Base-by-base conservation (phyloP, 2,888 invertebrate genomes). In the Vandiemenella viatica region DNA sequence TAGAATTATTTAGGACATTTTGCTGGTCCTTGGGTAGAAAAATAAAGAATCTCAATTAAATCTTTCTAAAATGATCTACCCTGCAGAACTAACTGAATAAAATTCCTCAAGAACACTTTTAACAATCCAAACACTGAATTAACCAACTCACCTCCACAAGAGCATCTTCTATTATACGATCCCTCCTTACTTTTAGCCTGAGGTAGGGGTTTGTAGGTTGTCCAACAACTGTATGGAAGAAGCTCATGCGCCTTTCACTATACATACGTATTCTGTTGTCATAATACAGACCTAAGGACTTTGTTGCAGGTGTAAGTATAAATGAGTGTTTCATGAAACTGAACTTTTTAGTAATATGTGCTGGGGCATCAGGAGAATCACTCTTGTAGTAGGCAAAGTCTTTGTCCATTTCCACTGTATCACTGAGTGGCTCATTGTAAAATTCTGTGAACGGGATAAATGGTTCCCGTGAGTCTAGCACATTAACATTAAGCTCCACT, bases 221-320 rank as follows among this genome's bases (percentile, higher is more conserved):
- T 15, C 91, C 90, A 46, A 87, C 80, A 40, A 88, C 79, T 16
- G 83, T 83, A 61, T 91, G 84, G 57, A 90, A 71, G 58, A 91
- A 71, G 60, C 90, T 89, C 62, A 87, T 80, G 56, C 92, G 76
- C 44, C 93, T 72, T 68, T 93, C 92, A 53, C 86, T 87, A 67
- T 88, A 88, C 95, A 95, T 95, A 48, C 91, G 76, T 65, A 95
- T 89, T 49, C 92, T 77, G 67, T 91, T 93, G 68, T 95, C 95
- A 64, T 87, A 92, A 69, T 91, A 93, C 54, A 95, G 70, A 0
- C 89, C 90, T 57, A 89, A 76, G 3, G 88, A 87, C 70, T 93
- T 93, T 6, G 89, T 90, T 8, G 91, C 88, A 10, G 91, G 87
- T 22, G 89, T 91, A 54, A 95, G 68, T 55, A 95, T 83, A 67